Base-by-base conservation (phyloP, 2,113 vertebrate species). In the Ageneiosus marmoratus region DNA sequence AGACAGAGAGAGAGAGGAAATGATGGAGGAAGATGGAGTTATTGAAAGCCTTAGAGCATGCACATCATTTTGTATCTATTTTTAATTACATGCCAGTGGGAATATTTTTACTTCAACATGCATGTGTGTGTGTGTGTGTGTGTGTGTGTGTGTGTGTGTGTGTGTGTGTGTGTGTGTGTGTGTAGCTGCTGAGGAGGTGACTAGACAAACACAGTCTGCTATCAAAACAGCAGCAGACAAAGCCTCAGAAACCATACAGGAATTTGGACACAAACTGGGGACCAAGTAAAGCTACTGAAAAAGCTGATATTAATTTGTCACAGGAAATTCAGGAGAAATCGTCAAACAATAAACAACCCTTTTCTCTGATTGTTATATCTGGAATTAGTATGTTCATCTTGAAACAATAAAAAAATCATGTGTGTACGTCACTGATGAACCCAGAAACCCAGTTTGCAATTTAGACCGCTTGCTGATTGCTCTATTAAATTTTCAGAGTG, bases 211-310 rank as follows among this genome's bases (percentile, higher is more conserved):
- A 67, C 92, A 94, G 81, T 78, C 88, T 53, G 86, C 86, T 83
- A 93, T 95, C 41, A 88, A 85, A 74, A 91, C 93, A 86, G 92
- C 92, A 81, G 91, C 93, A 1, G 91, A 87, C 81, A 95, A 93
- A 84, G 89, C 93, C 65, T 89, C 90, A 0, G 93, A 92, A 60
- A 85, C 91, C 85, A 94, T 95, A 88, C 93, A 94, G 87, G 92
- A 90, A 77, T 89, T 94, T 74, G 94, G 93, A 89, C 91, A 93
- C 75, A 94, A 92, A 89, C 70, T 91, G 86, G 90, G 92, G 9
- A 85, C 86, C 46, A 94, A 94, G 86, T 94, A 85, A 92, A 32
- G 82, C 27, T 34, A 15, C 50, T 44, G 55, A n/a, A 58, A 56
- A 48, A n/a, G 16, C 73, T 20, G n/a, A 29, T 58, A 24, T 37